Percentiles rank a stretch among this genome's conserved stretches.
These are phyloP conservation scores for Gisinianus flammeolus DNA, from an alignment of 2,888 invertebrate genomes.

Conservation along the genomic window DNA sequence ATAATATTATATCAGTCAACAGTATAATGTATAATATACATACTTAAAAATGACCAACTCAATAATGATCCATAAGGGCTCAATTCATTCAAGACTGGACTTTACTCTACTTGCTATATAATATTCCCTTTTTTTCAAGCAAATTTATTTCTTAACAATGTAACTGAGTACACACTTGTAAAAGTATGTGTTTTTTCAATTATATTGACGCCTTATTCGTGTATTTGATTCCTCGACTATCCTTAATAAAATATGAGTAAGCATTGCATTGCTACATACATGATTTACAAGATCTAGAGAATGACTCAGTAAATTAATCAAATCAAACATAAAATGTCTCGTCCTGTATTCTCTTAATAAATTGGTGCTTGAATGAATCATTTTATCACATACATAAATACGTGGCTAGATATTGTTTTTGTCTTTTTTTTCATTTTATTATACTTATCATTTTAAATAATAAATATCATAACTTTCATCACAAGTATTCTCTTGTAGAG, in stretches of 20 bases:
- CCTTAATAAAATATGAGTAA: background rate
- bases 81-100: constrained; percentile 47
- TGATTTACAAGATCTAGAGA: background rate
- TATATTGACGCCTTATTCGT: background rate
- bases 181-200: background rate
- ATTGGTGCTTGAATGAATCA: constrained; percentile 45
- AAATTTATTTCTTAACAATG: background rate
- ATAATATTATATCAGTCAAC: too few relatives aligned
- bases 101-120: constrained; percentile 37
- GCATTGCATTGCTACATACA: background rate
- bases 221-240: background rate
- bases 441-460: too few relatives aligned
- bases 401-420: too few relatives aligned
- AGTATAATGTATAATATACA: too few relatives aligned
- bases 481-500: too few relatives aligned
- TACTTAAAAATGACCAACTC: constrained; percentile 21
- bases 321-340: constrained; percentile 24
- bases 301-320: background rate
- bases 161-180: background rate
- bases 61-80: constrained; percentile 41
- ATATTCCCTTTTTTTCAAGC: constrained; percentile 26
- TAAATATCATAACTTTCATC: too few relatives aligned
- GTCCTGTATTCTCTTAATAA: constrained; percentile 42
- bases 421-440: too few relatives aligned
- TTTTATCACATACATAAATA: background rate